Conservation (phyloP, 2,888 invertebrate genomes). For the Latrodectus hesperus region DNA sequence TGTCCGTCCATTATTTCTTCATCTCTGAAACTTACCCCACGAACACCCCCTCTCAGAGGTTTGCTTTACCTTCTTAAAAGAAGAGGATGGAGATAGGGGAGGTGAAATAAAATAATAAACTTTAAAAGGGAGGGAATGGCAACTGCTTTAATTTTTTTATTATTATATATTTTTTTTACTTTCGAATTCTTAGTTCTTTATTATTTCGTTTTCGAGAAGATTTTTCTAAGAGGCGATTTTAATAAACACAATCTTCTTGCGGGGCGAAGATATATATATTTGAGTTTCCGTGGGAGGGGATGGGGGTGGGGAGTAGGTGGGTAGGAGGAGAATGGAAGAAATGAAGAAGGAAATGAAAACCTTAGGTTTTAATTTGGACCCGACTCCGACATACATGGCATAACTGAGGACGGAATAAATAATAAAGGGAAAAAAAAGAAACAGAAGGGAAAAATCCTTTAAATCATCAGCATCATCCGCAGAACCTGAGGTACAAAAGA, state of each 20-base stretch:
- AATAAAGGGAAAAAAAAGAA: conserved; percentile 36
- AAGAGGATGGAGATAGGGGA: conserved; percentile 18
- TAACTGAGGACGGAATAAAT: conserved; percentile 58
- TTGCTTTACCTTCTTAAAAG: conserved; percentile 58
- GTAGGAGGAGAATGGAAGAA: conserved; percentile 7
- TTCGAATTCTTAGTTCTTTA: conserved; percentile 11
- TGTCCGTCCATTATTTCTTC: conserved; percentile 62
- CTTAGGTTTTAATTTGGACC: conserved; percentile 34
- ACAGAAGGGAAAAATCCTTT: conserved; percentile 60
- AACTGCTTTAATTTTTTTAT: conserved; percentile 24
- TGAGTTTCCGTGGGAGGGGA: conserved; percentile 32
- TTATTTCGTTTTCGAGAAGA: conserved; percentile 42
- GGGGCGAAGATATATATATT: conserved; percentile 35
- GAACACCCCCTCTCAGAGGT: conserved; percentile 1
- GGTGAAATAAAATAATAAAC: conserved; percentile 24
- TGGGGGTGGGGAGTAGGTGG: conserved; percentile 14
- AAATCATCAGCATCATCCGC: conserved; percentile 68
- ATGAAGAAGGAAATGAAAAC: conserved; percentile 34
- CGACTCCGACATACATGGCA: conserved; percentile 48
- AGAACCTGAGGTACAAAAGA: conserved; percentile 67
- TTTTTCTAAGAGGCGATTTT: conserved; percentile 66
- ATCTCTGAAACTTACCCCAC: conserved; percentile 33
- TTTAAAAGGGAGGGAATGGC: not conserved
- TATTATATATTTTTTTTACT: conserved; percentile 17
- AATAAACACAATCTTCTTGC: conserved; percentile 68